Evolutionary conservation across 2,797 vertebrate species (phyloP), one percentile per base, ranked within the genome.

Genomic region (Eutrigla gurnardus): DNA sequence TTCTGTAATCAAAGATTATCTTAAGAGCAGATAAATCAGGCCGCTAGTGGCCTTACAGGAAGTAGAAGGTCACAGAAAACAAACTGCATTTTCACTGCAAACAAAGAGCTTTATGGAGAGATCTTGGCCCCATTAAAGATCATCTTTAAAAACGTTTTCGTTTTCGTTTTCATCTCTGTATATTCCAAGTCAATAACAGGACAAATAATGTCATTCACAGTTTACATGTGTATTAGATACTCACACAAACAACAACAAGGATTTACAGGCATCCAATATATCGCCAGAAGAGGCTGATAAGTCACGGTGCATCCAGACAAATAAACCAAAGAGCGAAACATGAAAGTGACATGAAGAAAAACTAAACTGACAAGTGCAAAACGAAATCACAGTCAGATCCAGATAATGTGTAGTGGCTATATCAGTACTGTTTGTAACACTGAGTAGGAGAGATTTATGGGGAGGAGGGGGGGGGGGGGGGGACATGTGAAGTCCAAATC

Each of bases 101-200:
- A 84, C 80, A 65, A 55, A 80, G 49, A 87, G 47, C 76, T 91
- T 90, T 78, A 91, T 91, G 80, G 85, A 90, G 73, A 88, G 89
- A 77, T 62, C 14, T 91, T 94, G 92, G 92, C 91, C 93, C 93
- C 90, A 39, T 84, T 45, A 83, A 86, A 86, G 81, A 77, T 76
- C 46, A 71, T 63, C 73, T 78, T 65, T 55, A 72, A 57, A 77
- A 69, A 32, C 55, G 46, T 65, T 50, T 67, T 84, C 42, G 47
- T 75, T 83, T 85, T 68, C 80, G 70, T 85, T 65, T 65, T 52
- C 54, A 62, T 75, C 37, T 80, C 39, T 80, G 53, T 36, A 10
- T 54, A 75, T 11, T 53, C 62, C 37, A 82, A 66, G 67, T 70
- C 61, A 77, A 47, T 55, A 76, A 78, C 52, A 83, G 70, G 78